A percentile compares a stretch with the other conserved stretches of the same genome.
Evolutionary conservation across 2,113 vertebrate genomes (phyloP).

Genomic region (Vicugna pacos): DNA sequence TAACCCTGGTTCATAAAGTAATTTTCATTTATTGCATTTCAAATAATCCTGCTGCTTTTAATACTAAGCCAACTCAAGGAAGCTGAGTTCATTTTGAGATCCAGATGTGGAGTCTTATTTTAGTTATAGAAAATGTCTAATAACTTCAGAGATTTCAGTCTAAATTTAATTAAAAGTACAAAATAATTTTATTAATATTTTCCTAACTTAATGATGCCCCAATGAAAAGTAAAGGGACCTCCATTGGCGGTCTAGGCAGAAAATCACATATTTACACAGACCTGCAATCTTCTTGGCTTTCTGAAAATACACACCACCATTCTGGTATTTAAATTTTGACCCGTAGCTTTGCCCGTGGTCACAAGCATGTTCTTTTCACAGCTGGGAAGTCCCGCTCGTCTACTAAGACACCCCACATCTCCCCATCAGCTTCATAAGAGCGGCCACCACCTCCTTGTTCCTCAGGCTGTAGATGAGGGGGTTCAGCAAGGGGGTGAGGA

Average conservation of each 20-base stretch:
- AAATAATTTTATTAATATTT: neutral
- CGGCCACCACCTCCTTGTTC: constrained; percentile 61
- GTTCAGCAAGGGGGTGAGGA: constrained; percentile 63
- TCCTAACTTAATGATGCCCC: neutral
- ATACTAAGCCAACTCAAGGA: neutral
- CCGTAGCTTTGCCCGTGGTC: neutral
- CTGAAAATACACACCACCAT: neutral
- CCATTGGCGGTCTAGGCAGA: neutral
- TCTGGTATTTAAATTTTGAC: neutral
- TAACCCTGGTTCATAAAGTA: neutral
- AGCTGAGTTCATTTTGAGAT: neutral
- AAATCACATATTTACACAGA: neutral
- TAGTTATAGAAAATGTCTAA: neutral
- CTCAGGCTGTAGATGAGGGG: constrained; percentile 71
- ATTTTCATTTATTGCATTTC: neutral
- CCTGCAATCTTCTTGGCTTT: neutral
- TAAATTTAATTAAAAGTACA: neutral
- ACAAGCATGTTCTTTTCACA: neutral
- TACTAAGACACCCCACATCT: neutral
- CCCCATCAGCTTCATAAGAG: constrained; percentile 18
- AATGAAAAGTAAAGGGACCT: neutral
- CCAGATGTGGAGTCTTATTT: neutral
- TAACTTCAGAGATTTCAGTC: neutral
- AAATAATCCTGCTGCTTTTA: neutral
- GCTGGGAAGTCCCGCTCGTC: neutral